phyloP scores from a whole-genome alignment of 2,113 vertebrate species.

The Dendrocopos noguchii region DNA sequence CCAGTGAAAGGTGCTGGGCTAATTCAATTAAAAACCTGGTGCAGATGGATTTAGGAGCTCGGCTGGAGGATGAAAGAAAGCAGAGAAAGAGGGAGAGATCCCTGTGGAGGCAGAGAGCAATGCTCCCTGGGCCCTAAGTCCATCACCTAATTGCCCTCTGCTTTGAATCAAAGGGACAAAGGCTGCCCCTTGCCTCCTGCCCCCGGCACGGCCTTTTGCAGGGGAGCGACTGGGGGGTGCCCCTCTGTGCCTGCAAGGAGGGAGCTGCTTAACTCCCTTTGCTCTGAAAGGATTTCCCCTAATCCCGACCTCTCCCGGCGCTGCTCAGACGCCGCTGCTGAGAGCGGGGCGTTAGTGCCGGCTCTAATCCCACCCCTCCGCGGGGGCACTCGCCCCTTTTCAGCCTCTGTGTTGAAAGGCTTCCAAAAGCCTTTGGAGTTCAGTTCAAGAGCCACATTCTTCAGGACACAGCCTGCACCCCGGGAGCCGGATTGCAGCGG shows the following conservation, averaged over 20 bases:
- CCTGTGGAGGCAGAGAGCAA: background rate
- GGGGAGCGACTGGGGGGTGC: background rate
- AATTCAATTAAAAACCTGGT: constrained; percentile 54
- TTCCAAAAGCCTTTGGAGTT: constrained; percentile 53
- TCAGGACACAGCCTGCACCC: constrained; percentile 21
- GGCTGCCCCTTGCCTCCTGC: constrained; percentile 41
- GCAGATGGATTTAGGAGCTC: constrained; percentile 40
- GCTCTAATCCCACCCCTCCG: constrained; percentile 61
- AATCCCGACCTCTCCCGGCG: constrained; percentile 65
- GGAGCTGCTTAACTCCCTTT: constrained; percentile 54
- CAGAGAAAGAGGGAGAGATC: background rate
- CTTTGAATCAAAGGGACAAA: constrained; percentile 16
- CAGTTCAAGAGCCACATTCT: constrained; percentile 63
- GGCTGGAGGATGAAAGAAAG: constrained; percentile 21
- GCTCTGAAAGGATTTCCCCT: constrained; percentile 70
- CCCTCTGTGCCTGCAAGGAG: background rate
- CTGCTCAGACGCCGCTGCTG: constrained; percentile 25
- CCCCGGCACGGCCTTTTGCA: constrained; percentile 25
- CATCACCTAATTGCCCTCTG: constrained; percentile 53
- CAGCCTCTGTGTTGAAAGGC: constrained; percentile 63
- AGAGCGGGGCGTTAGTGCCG: background rate
- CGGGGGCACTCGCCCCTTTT: constrained; percentile 54
- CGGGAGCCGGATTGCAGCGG: background rate
- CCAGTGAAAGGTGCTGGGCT: constrained; percentile 30
- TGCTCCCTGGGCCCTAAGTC: constrained; percentile 19